phyloP scores from a whole-genome alignment of 2,113 vertebrate species.

The Miniopterus natalensis region DNA sequence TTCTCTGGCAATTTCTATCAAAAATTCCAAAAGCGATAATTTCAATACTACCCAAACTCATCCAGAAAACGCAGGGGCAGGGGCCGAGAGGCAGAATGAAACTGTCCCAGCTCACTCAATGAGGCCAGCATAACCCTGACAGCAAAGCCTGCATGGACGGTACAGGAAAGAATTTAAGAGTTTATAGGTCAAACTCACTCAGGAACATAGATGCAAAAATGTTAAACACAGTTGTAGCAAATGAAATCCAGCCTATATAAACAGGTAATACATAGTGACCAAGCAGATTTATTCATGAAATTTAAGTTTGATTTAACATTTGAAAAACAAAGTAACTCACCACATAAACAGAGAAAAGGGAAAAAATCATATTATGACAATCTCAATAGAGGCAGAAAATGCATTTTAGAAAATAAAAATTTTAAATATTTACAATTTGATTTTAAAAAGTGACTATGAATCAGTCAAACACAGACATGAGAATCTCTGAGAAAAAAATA shows the following conservation, averaged over 20 bases:
- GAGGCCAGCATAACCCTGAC: background rate
- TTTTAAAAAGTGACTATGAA: background rate
- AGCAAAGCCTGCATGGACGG: background rate
- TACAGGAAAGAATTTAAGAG: background rate
- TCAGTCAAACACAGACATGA: background rate
- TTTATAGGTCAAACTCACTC: background rate
- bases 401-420: background rate
- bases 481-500: background rate
- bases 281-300: background rate
- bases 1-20: conserved; percentile 24
- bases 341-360: background rate
- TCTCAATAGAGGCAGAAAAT: background rate
- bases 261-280: background rate
- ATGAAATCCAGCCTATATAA: background rate
- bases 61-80: background rate
- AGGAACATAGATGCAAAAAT: background rate
- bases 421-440: background rate
- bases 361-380: background rate
- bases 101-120: background rate
- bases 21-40: background rate
- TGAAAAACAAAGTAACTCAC: conserved; percentile 32
- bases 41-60: background rate
- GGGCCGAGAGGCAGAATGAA: background rate
- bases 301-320: background rate
- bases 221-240: background rate